Evolutionary conservation across 92 coral and sea anemone genomes (phyloP).

Genomic region (Micromussa lordhowensis): DNA sequence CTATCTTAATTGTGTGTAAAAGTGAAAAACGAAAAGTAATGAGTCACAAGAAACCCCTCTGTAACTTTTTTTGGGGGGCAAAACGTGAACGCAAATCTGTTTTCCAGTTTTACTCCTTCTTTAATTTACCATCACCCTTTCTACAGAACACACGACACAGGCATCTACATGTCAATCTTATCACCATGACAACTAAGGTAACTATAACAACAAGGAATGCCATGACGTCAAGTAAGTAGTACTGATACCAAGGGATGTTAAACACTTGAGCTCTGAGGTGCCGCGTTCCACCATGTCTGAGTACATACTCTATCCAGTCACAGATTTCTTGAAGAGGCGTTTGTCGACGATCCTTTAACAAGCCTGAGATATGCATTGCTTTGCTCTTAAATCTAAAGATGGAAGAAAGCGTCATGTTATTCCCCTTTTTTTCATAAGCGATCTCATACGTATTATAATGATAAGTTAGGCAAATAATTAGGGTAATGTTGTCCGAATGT

Average conservation of each 20-base stretch:
- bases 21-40: no score
- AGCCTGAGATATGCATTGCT: conserved; percentile 36
- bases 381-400: conserved; percentile 40
- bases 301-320: conserved; percentile 59
- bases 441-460: no score
- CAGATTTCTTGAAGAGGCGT: conserved; percentile 52
- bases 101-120: conserved; percentile 2
- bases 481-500: no score
- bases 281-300: conserved; percentile 49
- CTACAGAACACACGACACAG: conserved; percentile 40
- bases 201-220: conserved; percentile 38
- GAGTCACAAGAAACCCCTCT: no score
- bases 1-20: no score
- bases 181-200: conserved; percentile 30
- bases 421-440: no score
- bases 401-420: neutral
- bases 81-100: neutral
- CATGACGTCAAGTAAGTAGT: conserved; percentile 63
- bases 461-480: no score
- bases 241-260: conserved; percentile 66
- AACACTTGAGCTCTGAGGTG: conserved; percentile 69
- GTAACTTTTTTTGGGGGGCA: neutral
- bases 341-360: conserved; percentile 54
- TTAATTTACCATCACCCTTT: conserved; percentile 13
- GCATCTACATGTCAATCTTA: conserved; percentile 26